Evolutionary conservation across 2,888 invertebrate genomes (phyloP), one percentile per base, ranked within the genome.

Genomic region (Tipula unca): DNA sequence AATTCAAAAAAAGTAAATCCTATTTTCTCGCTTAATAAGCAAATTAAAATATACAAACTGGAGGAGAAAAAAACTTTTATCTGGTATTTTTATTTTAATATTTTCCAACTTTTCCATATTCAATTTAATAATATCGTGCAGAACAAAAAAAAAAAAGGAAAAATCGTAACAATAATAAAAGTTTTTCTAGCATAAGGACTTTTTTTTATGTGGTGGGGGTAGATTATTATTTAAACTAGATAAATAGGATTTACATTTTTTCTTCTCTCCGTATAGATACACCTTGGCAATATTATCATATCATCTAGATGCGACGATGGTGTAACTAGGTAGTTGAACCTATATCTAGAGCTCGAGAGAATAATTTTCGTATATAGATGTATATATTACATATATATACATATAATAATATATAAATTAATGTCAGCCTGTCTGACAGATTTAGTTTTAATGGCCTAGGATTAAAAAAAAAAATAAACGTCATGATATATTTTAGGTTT

Each of bases 21-120:
- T 25, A 69, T 69, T 69, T 69, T 69, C 69, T 69, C 69, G 69
- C 69, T 69, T 69, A 69, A 69, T 69, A 69, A 69, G 69, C 69
- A 69, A 69, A 69, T 69, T 69, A 69, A 69, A 69, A 69, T 69
- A 25, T 69, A 69, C 25, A 69, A 69, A 25, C 8, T 69, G 69
- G 69, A 69, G 10, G 32, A n/a, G n/a, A n/a, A 17, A 48, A 69
- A 69, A 69, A 25, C 69, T 25, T 69, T 25, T 54, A 54, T 69
- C 25, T 69, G 6, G 13, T 69, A 25, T 69, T 69, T 69, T 69
- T 69, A 32, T 69, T 69, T 69, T 8, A 25, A 69, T 69, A 69
- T 69, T 69, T 69, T 69, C 69, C 69, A 69, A 69, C 69, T 69
- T 69, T 69, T 69, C 69, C 69, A 69, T 69, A 69, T 69, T 69